phyloP scores from a whole-genome alignment of 2,797 vertebrate genomes.

The Petrocephalus schoutedeni region DNA sequence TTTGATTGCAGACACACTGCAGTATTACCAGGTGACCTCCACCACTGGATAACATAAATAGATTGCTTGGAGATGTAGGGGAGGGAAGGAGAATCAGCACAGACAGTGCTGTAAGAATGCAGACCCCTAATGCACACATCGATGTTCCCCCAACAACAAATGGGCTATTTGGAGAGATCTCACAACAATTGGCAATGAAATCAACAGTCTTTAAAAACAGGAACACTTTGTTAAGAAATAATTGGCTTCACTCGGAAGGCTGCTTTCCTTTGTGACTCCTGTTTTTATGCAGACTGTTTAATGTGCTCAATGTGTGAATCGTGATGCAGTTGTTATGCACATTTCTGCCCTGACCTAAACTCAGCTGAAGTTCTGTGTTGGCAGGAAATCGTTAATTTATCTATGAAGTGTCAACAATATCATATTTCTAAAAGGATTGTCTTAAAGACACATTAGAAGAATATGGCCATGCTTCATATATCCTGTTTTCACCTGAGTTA shows the following conservation, averaged over 20 bases:
- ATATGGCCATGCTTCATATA: not conserved
- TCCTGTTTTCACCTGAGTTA: not conserved
- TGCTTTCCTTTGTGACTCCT: not conserved
- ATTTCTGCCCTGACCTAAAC: not conserved
- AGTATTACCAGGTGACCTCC: not conserved
- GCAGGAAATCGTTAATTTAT: not conserved
- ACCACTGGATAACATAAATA: not conserved
- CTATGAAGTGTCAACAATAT: not conserved
- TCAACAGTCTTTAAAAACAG: not conserved
- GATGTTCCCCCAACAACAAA: not conserved
- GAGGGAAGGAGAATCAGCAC: not conserved
- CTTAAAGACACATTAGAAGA: not conserved
- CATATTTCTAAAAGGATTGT: not conserved
- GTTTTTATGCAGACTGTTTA: not conserved
- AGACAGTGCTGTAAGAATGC: not conserved
- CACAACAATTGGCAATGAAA: conserved; percentile 8
- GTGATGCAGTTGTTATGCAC: not conserved
- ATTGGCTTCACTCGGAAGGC: not conserved
- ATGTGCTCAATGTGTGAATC: not conserved
- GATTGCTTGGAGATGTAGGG: not conserved
- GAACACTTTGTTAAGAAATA: not conserved
- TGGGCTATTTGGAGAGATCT: not conserved
- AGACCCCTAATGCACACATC: not conserved
- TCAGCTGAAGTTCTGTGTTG: not conserved
- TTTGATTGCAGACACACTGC: not conserved